phyloP scores from a whole-genome alignment of 2,113 vertebrate genomes.

The Ophthalmolycus amberensis region DNA sequence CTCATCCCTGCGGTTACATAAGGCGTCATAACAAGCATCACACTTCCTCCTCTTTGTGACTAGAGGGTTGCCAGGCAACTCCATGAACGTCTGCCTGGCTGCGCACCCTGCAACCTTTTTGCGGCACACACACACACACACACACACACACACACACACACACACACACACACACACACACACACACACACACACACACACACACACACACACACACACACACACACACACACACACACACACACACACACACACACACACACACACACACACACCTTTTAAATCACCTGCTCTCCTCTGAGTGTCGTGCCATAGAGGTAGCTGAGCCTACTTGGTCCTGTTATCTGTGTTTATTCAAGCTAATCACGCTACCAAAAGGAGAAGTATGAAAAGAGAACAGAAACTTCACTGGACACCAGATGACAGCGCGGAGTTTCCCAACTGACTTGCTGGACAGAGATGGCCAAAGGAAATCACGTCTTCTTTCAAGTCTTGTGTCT shows the following conservation, averaged over 20 bases:
- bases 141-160: neutral
- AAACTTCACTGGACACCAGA: constrained; percentile 63
- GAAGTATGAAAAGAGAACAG: constrained; percentile 71
- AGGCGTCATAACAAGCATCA: constrained; percentile 53
- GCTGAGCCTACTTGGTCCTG: neutral
- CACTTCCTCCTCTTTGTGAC: constrained; percentile 62
- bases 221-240: neutral
- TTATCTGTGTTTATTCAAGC: constrained; percentile 34
- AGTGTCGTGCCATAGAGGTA: neutral
- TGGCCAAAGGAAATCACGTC: constrained; percentile 25
- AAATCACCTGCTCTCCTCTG: constrained; percentile 27
- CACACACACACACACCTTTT: constrained; percentile 17
- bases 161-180: neutral
- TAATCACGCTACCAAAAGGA: constrained; percentile 37
- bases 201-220: neutral
- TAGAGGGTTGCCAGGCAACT: constrained; percentile 79
- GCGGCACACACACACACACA: neutral
- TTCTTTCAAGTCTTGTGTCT: constrained; percentile 36
- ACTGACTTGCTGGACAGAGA: constrained; percentile 57
- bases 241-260: constrained; percentile 4
- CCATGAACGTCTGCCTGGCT: constrained; percentile 50
- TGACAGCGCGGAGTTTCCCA: constrained; percentile 61
- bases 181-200: constrained; percentile 13
- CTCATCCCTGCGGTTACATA: constrained; percentile 45
- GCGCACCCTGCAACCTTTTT: constrained; percentile 46